Percentiles rank a stretch among this genome's conserved stretches.
These are phyloP conservation scores for Catharus ustulatus DNA, from an alignment of 2,797 vertebrate genomes.

Conservation along the genomic window DNA sequence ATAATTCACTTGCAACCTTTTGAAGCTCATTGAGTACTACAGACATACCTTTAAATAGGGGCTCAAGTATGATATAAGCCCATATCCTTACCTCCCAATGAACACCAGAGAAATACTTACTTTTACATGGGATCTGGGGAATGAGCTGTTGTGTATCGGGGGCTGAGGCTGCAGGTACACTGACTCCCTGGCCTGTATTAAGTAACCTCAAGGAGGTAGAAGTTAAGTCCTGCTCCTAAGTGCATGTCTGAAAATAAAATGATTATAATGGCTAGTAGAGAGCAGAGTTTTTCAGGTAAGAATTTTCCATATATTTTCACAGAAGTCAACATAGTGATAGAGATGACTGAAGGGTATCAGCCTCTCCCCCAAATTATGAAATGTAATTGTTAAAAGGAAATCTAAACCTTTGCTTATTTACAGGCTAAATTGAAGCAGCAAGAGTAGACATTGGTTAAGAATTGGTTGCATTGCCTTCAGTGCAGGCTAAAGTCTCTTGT, in stretches of 20 bases:
- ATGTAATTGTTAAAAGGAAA: background rate
- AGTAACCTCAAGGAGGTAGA: background rate
- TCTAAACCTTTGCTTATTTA: background rate
- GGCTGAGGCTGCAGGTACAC: background rate
- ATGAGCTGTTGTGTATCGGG: background rate
- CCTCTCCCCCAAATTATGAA: background rate
- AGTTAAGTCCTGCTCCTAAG: background rate
- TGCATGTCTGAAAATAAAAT: background rate
- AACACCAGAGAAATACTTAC: background rate
- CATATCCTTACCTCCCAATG: background rate
- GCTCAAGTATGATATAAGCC: background rate
- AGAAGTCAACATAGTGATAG: background rate
- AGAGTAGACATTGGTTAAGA: background rate
- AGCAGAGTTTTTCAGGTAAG: background rate
- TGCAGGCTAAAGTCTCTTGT: background rate
- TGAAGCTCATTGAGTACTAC: background rate
- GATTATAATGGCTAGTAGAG: background rate
- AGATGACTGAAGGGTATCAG: background rate
- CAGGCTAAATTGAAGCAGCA: background rate
- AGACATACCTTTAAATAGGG: background rate
- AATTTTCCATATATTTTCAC: background rate
- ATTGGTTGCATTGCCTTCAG: background rate
- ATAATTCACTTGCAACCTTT: background rate
- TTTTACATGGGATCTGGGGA: background rate
- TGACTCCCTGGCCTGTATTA: background rate